Conservation (phyloP, 1,140 invertebrate genomes). For the Trichoplusia ni region DNA sequence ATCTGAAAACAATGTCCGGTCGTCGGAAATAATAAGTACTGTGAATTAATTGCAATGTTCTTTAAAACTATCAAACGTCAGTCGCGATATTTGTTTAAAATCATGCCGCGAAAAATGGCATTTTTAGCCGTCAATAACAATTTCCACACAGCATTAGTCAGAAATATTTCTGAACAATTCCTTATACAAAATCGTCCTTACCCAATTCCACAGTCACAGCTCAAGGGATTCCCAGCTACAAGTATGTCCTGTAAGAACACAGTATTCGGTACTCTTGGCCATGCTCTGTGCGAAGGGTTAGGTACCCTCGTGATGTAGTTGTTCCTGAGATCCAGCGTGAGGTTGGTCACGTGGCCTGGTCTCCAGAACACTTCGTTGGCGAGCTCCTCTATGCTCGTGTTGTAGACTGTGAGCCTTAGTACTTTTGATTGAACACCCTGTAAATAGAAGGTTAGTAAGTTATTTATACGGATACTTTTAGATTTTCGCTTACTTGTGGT, state of each 20-base stretch:
- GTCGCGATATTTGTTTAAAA: too few species aligned
- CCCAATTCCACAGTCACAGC: conserved; percentile 93
- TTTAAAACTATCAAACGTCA: too few species aligned
- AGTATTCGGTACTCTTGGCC: conserved; percentile 86
- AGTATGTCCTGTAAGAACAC: conserved; percentile 89
- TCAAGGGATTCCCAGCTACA: conserved; percentile 87
- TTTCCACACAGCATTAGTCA: too few species aligned
- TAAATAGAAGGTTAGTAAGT: conserved; percentile 56
- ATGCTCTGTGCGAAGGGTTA: conserved; percentile 88
- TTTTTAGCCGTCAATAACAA: too few species aligned
- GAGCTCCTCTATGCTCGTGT: conserved; percentile 86
- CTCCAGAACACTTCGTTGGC: conserved; percentile 85
- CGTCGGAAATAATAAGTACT: too few species aligned
- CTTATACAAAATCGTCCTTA: conserved; percentile 70
- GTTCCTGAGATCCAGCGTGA: conserved; percentile 87
- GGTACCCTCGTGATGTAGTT: conserved; percentile 86
- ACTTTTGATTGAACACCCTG: conserved; percentile 86
- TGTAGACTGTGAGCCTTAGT: conserved; percentile 85
- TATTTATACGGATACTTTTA: too few species aligned
- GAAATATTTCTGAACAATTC: background rate
- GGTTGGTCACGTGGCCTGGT: conserved; percentile 86
- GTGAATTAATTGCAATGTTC: too few species aligned
- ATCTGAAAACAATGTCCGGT: too few species aligned
- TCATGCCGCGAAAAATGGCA: too few species aligned
- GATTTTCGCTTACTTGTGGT: too few species aligned